A percentile compares a stretch with the other conserved stretches of the same genome.
phyloP scores from a whole-genome alignment of 2,888 invertebrate species.

The Galeruca laticollis region DNA sequence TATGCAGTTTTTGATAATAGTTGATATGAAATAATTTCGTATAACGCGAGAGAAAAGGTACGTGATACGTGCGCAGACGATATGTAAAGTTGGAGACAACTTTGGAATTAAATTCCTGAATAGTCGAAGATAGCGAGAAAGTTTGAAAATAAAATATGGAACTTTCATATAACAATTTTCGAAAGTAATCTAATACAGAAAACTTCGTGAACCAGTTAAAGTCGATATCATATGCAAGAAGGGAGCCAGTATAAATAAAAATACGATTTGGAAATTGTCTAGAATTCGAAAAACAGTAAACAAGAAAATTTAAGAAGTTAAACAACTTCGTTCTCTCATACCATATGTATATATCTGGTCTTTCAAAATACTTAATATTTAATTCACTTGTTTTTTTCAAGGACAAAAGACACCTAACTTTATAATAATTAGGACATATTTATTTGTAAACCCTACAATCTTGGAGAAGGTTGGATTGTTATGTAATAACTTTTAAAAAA shows the following conservation, averaged over 20 bases:
- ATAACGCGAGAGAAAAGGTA: conserved; percentile 31
- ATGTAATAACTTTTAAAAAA: too few species aligned
- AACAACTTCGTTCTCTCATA: too few species aligned
- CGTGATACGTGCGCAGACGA: conserved; percentile 31
- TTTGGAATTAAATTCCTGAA: conserved; percentile 40
- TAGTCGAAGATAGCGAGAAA: conserved; percentile 41
- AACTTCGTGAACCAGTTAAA: conserved; percentile 51
- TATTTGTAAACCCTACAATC: too few species aligned
- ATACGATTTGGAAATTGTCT: conserved; percentile 49
- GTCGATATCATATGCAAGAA: conserved; percentile 53
- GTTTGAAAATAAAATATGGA: conserved; percentile 50
- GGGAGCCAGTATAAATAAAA: conserved; percentile 51
- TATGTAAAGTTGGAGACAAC: conserved; percentile 41
- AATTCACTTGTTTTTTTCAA: too few species aligned
- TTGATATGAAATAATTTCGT: too few species aligned
- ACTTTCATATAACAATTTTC: conserved; percentile 52
- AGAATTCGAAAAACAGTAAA: conserved; percentile 26
- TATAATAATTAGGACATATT: too few species aligned
- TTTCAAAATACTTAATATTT: too few species aligned
- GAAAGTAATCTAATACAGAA: conserved; percentile 55
- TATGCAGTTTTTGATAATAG: too few species aligned
- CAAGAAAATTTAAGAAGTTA: neutral
- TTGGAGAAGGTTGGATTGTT: too few species aligned
- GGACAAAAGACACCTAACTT: too few species aligned
- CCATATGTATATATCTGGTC: too few species aligned